Conservation (phyloP, 2,888 invertebrate genomes). For the Lacanobia wlatinum region DNA sequence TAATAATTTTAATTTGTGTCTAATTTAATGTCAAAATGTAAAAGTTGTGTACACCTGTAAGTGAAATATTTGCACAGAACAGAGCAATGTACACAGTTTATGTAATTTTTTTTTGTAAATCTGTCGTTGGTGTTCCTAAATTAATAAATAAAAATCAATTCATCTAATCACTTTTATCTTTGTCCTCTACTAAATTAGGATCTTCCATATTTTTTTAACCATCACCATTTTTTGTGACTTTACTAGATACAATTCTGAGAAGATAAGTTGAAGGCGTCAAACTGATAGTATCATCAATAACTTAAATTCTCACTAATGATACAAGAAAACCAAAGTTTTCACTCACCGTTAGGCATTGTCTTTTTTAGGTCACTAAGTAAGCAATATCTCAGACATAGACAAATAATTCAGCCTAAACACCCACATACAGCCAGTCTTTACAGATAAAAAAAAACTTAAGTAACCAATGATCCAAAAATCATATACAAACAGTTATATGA, state of each 20-base stretch:
- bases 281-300: conserved; percentile 19
- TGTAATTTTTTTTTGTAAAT: no score
- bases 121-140: no score
- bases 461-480: conserved; percentile 48
- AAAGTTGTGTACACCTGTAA: no score
- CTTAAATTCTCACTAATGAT: conserved; percentile 22
- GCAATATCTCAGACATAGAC: conserved; percentile 12
- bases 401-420: conserved; percentile 36
- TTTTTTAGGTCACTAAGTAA: conserved; percentile 41
- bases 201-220: not conserved
- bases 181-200: not conserved
- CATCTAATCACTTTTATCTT: not conserved
- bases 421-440: conserved; percentile 26
- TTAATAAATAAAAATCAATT: no score
- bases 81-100: no score
- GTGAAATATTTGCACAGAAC: no score
- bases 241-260: not conserved
- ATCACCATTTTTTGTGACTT: not conserved
- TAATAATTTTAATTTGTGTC: no score
- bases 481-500: conserved; percentile 63
- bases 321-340: not conserved
- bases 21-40: no score
- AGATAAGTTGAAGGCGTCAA: not conserved
- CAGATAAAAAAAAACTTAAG: conserved; percentile 32
- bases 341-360: conserved; percentile 49